phyloP scores from a whole-genome alignment of 2,888 invertebrate genomes.

The Falcaria lacertinaria region DNA sequence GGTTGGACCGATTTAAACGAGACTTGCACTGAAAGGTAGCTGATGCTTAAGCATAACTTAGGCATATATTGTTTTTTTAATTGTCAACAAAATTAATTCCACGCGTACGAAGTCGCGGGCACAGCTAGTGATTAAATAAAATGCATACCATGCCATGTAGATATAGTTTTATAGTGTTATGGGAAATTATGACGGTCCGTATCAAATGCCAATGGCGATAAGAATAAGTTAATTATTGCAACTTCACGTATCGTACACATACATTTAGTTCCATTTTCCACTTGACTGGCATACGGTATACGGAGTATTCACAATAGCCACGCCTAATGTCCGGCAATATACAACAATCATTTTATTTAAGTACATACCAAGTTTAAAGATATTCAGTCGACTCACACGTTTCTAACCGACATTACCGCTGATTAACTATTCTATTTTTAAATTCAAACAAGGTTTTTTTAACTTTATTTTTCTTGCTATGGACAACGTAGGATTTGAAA shows the following conservation, averaged over 20 bases:
- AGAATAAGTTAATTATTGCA: constrained; percentile 9
- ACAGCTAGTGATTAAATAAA: no score
- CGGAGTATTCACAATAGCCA: constrained; percentile 44
- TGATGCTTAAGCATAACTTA: no score
- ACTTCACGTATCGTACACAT: constrained; percentile 12
- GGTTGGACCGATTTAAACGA: no score
- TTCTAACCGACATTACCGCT: constrained; percentile 5
- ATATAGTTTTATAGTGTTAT: neutral
- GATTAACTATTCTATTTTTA: no score
- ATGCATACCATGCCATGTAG: no score
- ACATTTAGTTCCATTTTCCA: constrained; percentile 29
- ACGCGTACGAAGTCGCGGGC: no score
- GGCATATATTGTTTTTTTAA: no score
- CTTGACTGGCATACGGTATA: constrained; percentile 31
- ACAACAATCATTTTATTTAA: neutral
- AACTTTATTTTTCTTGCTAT: constrained; percentile 23
- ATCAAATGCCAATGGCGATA: neutral
- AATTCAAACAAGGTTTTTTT: no score
- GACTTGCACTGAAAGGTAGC: no score
- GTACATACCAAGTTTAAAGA: neutral
- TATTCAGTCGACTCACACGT: constrained; percentile 16
- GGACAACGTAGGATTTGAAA: constrained; percentile 59
- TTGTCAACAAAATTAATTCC: no score
- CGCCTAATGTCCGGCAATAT: constrained; percentile 21
- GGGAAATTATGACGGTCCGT: neutral